Conservation (phyloP, 2,113 vertebrate genomes). For the Crotalus tigris region DNA sequence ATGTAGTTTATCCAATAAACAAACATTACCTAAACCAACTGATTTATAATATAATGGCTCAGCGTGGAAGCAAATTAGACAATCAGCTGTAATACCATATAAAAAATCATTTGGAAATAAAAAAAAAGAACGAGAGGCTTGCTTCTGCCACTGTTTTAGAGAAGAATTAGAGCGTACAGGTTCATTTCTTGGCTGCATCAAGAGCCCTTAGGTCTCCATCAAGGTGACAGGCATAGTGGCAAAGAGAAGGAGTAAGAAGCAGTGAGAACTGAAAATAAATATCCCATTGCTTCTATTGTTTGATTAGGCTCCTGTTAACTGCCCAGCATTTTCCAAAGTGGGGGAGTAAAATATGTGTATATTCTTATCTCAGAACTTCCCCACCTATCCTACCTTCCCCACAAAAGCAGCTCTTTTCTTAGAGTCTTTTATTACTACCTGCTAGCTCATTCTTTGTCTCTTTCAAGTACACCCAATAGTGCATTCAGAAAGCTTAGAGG, state of each 20-base stretch:
- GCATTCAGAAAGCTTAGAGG: not conserved
- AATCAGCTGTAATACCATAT: not conserved
- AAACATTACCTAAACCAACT: not conserved
- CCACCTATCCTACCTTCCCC: too few species aligned
- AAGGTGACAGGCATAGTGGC: not conserved
- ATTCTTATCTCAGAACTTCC: not conserved
- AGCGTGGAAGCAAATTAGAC: not conserved
- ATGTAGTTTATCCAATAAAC: not conserved
- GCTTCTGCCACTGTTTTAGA: not conserved
- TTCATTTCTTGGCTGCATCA: not conserved
- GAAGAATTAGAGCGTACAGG: not conserved
- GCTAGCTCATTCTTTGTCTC: not conserved
- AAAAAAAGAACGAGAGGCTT: not conserved
- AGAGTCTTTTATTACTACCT: not conserved
- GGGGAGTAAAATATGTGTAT: not conserved
- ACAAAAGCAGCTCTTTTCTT: not conserved
- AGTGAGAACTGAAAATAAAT: not conserved
- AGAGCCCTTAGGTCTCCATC: not conserved
- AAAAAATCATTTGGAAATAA: not conserved
- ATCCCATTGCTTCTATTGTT: not conserved
- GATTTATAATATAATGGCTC: not conserved
- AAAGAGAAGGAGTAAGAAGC: not conserved
- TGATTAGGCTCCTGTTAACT: not conserved
- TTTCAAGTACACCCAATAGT: not conserved
- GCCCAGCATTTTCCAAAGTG: not conserved